phyloP scores from a whole-genome alignment of 2,888 invertebrate genomes.

The Abrostola tripartita region DNA sequence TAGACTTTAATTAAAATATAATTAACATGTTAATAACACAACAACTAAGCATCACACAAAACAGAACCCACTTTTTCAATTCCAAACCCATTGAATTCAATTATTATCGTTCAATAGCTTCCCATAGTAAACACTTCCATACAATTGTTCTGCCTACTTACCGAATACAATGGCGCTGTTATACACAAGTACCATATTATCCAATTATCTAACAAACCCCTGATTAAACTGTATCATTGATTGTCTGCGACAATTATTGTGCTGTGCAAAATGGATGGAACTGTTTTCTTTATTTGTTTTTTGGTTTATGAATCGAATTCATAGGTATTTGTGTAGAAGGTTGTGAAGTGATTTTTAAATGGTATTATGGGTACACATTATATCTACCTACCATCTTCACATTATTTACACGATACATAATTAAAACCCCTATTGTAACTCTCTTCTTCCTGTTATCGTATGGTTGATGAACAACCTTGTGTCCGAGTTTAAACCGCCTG shows the following conservation, averaged over 20 bases:
- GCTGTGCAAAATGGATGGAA: neutral
- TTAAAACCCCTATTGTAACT: too few relatives aligned
- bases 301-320: neutral
- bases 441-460: too few relatives aligned
- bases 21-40: too few relatives aligned
- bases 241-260: slow-evolving; percentile 30
- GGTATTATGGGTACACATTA: too few relatives aligned
- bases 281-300: neutral
- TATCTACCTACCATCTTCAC: too few relatives aligned
- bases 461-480: too few relatives aligned
- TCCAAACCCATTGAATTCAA: neutral
- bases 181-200: slow-evolving; percentile 43
- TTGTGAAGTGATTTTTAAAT: too few relatives aligned
- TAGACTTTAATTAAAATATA: too few relatives aligned
- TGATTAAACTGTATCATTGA: slow-evolving; percentile 45
- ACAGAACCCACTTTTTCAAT: neutral
- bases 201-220: slow-evolving; percentile 41
- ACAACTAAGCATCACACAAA: neutral
- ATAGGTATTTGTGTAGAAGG: too few relatives aligned
- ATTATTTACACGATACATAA: too few relatives aligned
- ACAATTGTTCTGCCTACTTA: slow-evolving; percentile 24
- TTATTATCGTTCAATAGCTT: neutral
- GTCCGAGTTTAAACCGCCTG: too few relatives aligned
- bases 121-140: slow-evolving; percentile 15
- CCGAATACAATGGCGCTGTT: slow-evolving; percentile 32